Percentiles rank a stretch among this genome's conserved stretches.
Conservation (phyloP, 2,797 vertebrate species). For the Galagoides demidoff region DNA sequence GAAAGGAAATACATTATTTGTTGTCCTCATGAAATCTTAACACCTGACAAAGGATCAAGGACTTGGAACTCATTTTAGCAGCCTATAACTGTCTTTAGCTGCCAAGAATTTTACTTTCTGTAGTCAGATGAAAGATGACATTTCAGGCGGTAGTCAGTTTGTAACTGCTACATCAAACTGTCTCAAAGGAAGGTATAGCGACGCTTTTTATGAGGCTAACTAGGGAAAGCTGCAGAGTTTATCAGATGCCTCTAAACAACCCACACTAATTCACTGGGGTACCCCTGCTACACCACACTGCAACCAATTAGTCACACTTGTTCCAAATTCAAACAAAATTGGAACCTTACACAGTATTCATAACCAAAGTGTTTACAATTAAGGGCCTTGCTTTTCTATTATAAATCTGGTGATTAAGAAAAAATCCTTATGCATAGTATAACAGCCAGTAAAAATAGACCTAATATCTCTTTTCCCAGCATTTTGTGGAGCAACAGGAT, state of each 20-base stretch:
- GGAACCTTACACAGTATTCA: not conserved
- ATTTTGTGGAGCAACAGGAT: not conserved
- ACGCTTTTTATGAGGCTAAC: not conserved
- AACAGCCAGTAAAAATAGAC: not conserved
- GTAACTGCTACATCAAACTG: not conserved
- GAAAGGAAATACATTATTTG: not conserved
- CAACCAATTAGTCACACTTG: not conserved
- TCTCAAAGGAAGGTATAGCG: not conserved
- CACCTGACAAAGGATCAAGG: not conserved
- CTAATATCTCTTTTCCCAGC: not conserved
- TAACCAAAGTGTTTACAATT: not conserved
- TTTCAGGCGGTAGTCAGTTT: not conserved
- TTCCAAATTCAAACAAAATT: not conserved
- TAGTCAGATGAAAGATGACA: not conserved
- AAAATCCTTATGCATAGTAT: not conserved
- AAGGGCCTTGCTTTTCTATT: not conserved
- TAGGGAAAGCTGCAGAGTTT: not conserved
- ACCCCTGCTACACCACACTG: no score
- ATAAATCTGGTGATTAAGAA: not conserved
- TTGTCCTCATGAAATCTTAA: not conserved
- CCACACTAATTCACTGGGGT: not conserved
- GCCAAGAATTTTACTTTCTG: not conserved
- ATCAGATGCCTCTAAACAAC: not conserved
- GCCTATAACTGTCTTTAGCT: not conserved
- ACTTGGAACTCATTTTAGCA: not conserved